These are phyloP conservation scores for Meriones psammophilus DNA, from an alignment of 2,797 vertebrate species.

Conservation along the genomic window DNA sequence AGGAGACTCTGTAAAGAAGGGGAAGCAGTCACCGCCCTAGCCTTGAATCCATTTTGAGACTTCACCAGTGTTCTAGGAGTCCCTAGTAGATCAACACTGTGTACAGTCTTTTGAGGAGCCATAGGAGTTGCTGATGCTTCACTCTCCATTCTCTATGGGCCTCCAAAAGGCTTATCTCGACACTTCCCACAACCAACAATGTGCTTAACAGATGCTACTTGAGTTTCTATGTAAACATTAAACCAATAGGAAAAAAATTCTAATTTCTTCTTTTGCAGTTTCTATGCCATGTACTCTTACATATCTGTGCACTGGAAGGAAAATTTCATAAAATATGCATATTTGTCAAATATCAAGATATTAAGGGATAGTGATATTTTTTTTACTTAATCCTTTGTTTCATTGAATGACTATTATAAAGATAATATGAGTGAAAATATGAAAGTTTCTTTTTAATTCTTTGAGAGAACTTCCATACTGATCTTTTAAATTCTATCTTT, in stretches of 20 bases:
- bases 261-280: background rate
- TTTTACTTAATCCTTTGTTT: background rate
- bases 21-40: no score
- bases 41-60: no score
- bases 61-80: no score
- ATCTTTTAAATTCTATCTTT: background rate
- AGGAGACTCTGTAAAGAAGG: no score
- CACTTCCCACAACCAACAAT: background rate
- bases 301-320: background rate
- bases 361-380: background rate
- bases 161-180: no score
- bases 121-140: no score
- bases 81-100: no score
- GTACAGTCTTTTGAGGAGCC: no score
- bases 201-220: background rate
- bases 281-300: background rate
- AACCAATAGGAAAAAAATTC: background rate
- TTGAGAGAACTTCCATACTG: background rate
- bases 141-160: no score
- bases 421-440: background rate
- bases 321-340: no score
- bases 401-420: background rate
- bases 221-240: background rate
- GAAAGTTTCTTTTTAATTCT: background rate
- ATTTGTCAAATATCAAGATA: rapidly evolving